Evolutionary conservation across 2,888 invertebrate genomes (phyloP).

Genomic region (Alsophila aescularia): DNA sequence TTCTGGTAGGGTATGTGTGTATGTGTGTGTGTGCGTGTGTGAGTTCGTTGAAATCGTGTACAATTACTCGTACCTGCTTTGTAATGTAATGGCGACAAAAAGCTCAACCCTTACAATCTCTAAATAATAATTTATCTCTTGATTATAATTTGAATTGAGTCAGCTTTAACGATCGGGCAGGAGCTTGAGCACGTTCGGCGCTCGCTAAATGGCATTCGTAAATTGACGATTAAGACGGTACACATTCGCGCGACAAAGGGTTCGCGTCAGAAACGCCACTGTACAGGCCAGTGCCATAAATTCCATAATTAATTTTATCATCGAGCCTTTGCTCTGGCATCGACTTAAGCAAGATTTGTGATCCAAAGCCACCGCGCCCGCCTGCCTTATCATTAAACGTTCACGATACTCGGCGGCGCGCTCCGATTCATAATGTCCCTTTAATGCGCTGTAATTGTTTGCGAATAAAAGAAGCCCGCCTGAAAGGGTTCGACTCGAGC

Average conservation of each 20-base stretch:
- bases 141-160: constrained; percentile 59
- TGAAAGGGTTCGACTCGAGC: constrained; percentile 60
- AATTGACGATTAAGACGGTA: constrained; percentile 74
- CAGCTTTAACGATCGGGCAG: constrained; percentile 57
- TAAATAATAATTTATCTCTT: constrained; percentile 55
- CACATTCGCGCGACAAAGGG: constrained; percentile 67
- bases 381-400: constrained; percentile 75
- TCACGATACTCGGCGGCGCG: constrained; percentile 61
- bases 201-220: constrained; percentile 64
- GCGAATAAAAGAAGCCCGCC: constrained; percentile 63
- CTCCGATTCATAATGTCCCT: constrained; percentile 60
- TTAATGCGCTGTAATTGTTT: constrained; percentile 71
- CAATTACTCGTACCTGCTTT: constrained; percentile 16
- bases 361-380: constrained; percentile 67
- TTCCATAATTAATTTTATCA: constrained; percentile 79
- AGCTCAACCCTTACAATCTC: constrained; percentile 37
- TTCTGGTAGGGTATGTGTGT: too few relatives aligned
- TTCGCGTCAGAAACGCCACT: constrained; percentile 49
- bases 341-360: constrained; percentile 77
- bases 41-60: constrained; percentile 20
- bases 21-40: too few relatives aligned
- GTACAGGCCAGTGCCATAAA: constrained; percentile 62
- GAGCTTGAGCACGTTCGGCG: constrained; percentile 47
- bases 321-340: constrained; percentile 70
- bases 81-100: constrained; percentile 41